These are phyloP conservation scores for Aplysina aerophoba DNA, from an alignment of 37 sponge, comb jelly and placozoan species.

Conservation along the genomic window DNA sequence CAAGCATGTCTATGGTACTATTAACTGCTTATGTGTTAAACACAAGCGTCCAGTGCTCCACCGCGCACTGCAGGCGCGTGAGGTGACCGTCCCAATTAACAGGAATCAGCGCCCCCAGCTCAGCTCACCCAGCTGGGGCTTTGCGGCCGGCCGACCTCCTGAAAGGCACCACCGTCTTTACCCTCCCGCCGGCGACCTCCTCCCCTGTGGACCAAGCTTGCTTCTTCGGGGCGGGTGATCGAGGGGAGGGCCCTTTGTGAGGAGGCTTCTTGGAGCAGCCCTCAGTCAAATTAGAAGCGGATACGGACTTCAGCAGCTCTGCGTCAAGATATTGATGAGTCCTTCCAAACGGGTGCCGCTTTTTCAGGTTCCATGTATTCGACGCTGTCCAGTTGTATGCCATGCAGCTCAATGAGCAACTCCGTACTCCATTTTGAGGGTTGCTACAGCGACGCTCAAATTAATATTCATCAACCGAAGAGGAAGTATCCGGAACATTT, in stretches of 20 bases:
- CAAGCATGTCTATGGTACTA: no score
- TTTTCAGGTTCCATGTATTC: neutral
- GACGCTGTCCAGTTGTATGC: neutral
- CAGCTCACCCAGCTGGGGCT: constrained; percentile 43
- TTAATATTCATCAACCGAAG: no score
- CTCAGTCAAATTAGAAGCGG: neutral
- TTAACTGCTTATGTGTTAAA: no score
- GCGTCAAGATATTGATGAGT: neutral
- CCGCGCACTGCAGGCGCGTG: no score
- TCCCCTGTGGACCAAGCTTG: constrained; percentile 30
- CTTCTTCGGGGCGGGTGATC: constrained; percentile 6
- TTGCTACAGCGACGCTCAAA: no score
- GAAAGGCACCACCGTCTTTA: constrained; percentile 34
- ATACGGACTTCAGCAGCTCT: neutral
- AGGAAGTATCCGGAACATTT: no score
- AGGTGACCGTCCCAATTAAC: no score
- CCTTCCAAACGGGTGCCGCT: neutral
- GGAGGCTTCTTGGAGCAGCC: neutral
- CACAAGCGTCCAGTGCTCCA: no score
- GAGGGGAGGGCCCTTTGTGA: neutral
- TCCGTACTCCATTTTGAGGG: no score
- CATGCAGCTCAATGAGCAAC: no score
- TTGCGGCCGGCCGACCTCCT: constrained; percentile 35
- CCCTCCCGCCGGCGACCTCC: neutral
- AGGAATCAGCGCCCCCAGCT: no score